Percentiles rank a stretch among this genome's conserved stretches.
These are phyloP conservation scores for Eupelmus urozonus DNA, from an alignment of 2,888 invertebrate species.

Conservation along the genomic window DNA sequence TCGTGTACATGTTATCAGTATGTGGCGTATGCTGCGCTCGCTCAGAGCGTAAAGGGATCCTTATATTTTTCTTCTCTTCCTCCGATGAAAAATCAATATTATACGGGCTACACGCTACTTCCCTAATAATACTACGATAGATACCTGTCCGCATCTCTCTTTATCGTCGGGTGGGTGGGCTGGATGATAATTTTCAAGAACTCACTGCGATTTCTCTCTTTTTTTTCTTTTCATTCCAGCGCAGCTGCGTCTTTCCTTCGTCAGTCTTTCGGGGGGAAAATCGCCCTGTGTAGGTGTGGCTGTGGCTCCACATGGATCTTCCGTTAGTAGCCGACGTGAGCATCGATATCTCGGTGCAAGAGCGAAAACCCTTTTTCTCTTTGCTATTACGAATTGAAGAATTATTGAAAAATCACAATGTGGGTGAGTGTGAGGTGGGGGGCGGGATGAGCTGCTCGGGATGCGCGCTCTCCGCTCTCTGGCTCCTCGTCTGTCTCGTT, in stretches of 20 bases:
- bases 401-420: conserved; percentile 59
- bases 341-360: neutral
- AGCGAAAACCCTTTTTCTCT: conserved; percentile 23
- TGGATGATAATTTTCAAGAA: neutral
- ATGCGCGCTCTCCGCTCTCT: conserved; percentile 32
- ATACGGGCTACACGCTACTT: conserved; percentile 76
- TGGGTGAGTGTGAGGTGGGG: too few species aligned
- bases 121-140: conserved; percentile 76
- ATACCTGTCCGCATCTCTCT: conserved; percentile 66
- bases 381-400: conserved; percentile 35
- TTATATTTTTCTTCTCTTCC: conserved; percentile 49
- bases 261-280: conserved; percentile 65
- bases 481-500: conserved; percentile 25
- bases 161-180: neutral
- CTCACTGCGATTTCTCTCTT: conserved; percentile 46
- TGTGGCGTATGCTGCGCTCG: neutral
- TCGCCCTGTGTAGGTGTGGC: conserved; percentile 42
- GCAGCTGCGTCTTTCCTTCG: conserved; percentile 48
- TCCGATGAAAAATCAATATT: conserved; percentile 70
- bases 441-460: neutral
- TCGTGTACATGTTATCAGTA: neutral
- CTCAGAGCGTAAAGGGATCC: too few species aligned
- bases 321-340: too few species aligned
- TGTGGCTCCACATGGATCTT: neutral
- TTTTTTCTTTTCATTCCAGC: conserved; percentile 32